Base-by-base conservation (phyloP, 53 echinoderm and acorn worm genomes). In the Holothuria scabra region DNA sequence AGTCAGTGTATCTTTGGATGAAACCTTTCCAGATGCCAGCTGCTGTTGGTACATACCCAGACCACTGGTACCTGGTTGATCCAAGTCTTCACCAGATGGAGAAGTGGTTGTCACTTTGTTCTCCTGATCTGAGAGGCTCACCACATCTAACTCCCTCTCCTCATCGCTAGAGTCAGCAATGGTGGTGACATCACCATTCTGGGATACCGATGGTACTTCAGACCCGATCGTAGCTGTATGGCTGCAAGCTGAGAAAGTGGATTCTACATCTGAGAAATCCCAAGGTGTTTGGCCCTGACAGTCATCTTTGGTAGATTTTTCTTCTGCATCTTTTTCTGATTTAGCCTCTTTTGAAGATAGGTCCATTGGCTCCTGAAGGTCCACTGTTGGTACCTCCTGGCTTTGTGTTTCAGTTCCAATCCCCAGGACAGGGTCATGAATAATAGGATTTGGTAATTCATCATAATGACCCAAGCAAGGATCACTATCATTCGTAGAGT, bases 41-140 rank as follows among this genome's bases (percentile, higher is more conserved):
- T 81, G 82, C 46, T 64, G 62, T 32, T 81, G 82, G 48, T 63
- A 81, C 62, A 81, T 64, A 5, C 82, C 82, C 34, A 81, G 82
- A 28, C 82, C 82, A 64, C 82, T 81, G 38, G 82, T 81, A 7
- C 82, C 65, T 11, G 82, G 82, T 37, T 81, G 82, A 65, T 81
- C 82, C 62, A 48, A 48, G 14, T 81, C 82, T 81, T 38, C 62
- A 46, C 82, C 65, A 11, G 62, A 35, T 22, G 33, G n/a, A 20
- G 65, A 16, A 22, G 62, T 33, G 28, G 78, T 76, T 5, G 62
- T 63, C 82, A 81, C 82, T 19, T 81, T 81, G 23, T 37, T 81
- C 82, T 81, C 82, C 65, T 81, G 82, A 46, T 81, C 82, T 38
- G 82, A 81, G 22, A 81, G 44, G 28, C 82, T 81, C 24, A 81